Evolutionary conservation across 2,888 invertebrate species (phyloP), one percentile per base, ranked within the genome.

Genomic region (Cylindroiulus punctatus): DNA sequence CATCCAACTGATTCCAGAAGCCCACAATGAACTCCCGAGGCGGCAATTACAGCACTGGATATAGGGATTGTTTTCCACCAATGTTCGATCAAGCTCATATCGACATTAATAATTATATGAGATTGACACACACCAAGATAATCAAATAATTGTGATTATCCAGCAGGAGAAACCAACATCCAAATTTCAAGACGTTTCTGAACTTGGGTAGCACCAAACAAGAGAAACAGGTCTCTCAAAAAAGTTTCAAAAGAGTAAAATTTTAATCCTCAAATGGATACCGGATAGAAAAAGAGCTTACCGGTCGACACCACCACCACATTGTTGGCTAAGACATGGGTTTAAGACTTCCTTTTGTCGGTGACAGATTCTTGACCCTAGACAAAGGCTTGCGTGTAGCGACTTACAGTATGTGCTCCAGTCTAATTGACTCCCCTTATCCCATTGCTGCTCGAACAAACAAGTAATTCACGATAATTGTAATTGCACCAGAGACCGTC

Each of bases 381-480:
- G 14, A 30, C 76, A 76, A 30, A 26, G 30, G 14, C 76, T 76
- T 12, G 26, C 76, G 22, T 30, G 76, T 8, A 30, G 26, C 76
- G 65, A 30, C 22, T 26, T 14, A 8, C 19, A 26, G 19, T 12
- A 26, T 76, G 14, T 30, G 26, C 26, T 76, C 3, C 12, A 76
- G 76, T 76, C 14, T 76, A 76, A 76, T 76, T 76, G 76, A 22
- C 26, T 76, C 76, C 76, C 30, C 76, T 76, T 76, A 76, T 76
- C 30, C 76, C 76, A 76, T 76, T 76, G 76, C 76, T 76, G 76
- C 30, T 76, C 76, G 76, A 76, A 76, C 76, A 76, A 76, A 76
- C 76, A 76, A 76, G 76, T 76, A 76, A 76, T 76, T 76, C 76
- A 76, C 30, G 76, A 76, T 76, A 76, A 76, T 76, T 76, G 76